Evolutionary conservation across 2,113 vertebrate genomes (phyloP).

Genomic region (Perognathus longimembris): DNA sequence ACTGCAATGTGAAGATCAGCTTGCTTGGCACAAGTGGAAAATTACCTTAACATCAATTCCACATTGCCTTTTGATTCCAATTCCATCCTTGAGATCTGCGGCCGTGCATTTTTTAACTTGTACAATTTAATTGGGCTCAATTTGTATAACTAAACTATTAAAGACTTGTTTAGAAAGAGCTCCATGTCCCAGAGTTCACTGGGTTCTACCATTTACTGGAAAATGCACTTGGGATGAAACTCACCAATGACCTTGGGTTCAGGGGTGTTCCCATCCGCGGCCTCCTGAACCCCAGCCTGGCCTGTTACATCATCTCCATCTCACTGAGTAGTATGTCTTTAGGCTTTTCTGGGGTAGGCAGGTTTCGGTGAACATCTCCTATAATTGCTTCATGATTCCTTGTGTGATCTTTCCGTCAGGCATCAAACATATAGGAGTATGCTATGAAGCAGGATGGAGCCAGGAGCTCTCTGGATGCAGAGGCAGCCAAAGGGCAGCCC

Average conservation of each 20-base stretch:
- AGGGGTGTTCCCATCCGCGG: accelerated
- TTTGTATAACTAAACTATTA: conserved; percentile 86
- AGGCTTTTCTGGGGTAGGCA: conserved; percentile 3
- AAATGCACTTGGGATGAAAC: conserved; percentile 33
- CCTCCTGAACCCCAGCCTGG: background rate
- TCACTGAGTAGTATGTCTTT: conserved; percentile 46
- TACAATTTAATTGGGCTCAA: conserved; percentile 85
- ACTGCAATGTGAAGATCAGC: conserved; percentile 65
- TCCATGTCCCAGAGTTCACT: conserved; percentile 65
- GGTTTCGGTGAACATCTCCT: conserved; percentile 28
- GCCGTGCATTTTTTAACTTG: conserved; percentile 70
- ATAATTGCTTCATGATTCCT: background rate
- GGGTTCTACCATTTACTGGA: conserved; percentile 38
- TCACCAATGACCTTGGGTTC: background rate
- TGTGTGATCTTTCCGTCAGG: background rate
- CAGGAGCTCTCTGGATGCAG: background rate
- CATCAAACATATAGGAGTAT: conserved; percentile 27
- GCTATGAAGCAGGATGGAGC: background rate
- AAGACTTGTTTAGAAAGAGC: conserved; percentile 82
- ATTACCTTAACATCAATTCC: conserved; percentile 74
- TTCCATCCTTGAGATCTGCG: conserved; percentile 76
- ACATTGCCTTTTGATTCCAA: conserved; percentile 70
- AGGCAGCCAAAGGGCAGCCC: background rate
- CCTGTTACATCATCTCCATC: conserved; percentile 58
- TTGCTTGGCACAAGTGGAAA: conserved; percentile 78